Evolutionary conservation across 2,888 invertebrate species (phyloP).

Genomic region (Rhagium mordax): DNA sequence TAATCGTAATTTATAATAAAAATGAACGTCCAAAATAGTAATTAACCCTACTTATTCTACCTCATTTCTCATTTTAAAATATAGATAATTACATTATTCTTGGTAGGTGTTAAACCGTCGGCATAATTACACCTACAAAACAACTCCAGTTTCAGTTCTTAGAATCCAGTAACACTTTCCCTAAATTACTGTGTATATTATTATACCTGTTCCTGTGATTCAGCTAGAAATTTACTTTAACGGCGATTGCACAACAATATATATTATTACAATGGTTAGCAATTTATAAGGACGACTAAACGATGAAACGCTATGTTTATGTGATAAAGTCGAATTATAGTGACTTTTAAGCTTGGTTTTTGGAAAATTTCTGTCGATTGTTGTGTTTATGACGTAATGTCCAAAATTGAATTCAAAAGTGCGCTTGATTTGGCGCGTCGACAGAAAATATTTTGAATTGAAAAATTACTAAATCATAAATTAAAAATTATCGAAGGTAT

Average conservation of each 20-base stretch:
- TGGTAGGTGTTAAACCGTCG: no score
- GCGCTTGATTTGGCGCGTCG: constrained; percentile 24
- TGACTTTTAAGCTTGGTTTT: constrained; percentile 1
- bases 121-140: not conserved
- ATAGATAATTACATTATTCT: no score
- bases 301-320: not conserved
- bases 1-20: no score
- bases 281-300: not conserved
- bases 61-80: no score
- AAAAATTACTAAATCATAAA: not conserved
- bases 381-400: constrained; percentile 33
- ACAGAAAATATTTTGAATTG: constrained; percentile 8
- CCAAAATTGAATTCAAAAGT: constrained; percentile 30
- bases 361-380: constrained; percentile 19
- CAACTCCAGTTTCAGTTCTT: not conserved
- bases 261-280: not conserved
- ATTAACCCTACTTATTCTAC: not conserved
- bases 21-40: no score
- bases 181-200: not conserved
- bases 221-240: constrained; percentile 11
- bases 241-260: constrained; percentile 23
- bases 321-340: not conserved
- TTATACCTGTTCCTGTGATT: constrained; percentile 1
- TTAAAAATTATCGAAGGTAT: not conserved
- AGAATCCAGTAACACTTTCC: not conserved